These are phyloP conservation scores for Cyprinodon tularosa DNA, from an alignment of 2,113 vertebrate genomes.

Conservation along the genomic window DNA sequence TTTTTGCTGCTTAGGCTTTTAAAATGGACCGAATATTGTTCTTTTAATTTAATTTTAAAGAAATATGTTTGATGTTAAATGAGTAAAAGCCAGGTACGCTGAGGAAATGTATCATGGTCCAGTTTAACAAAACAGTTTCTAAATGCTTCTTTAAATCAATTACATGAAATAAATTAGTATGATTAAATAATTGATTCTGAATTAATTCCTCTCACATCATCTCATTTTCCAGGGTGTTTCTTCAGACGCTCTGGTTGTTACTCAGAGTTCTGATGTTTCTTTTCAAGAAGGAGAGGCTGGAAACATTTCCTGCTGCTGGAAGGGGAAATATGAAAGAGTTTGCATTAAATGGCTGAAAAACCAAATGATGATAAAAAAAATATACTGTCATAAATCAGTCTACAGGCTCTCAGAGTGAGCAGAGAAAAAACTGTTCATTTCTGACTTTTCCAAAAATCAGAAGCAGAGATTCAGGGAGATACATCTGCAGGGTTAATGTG, in stretches of 20 bases:
- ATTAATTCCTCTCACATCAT: rapidly evolving
- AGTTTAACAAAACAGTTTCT: neutral
- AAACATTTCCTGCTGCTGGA: constrained; percentile 34
- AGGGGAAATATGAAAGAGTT: rapidly evolving
- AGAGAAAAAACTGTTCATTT: neutral
- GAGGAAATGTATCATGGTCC: neutral
- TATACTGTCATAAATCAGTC: rapidly evolving
- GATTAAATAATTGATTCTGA: too few species aligned
- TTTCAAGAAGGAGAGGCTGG: rapidly evolving
- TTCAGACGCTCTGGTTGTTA: neutral
- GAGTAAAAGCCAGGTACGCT: too few species aligned
- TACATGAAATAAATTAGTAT: too few species aligned
- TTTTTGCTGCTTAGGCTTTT: neutral
- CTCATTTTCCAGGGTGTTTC: constrained; percentile 18
- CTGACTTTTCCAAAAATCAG: neutral
- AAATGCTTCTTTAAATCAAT: too few species aligned
- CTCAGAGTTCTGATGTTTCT: neutral
- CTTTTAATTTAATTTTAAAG: neutral
- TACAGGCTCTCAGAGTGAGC: rapidly evolving
- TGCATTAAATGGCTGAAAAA: neutral
- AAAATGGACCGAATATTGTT: neutral
- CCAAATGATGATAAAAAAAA: rapidly evolving
- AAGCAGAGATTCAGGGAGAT: constrained; percentile 1
- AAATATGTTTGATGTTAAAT: neutral
- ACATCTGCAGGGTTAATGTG: neutral